Evolutionary conservation across 2,113 vertebrate species (phyloP).

Genomic region (Cyprinus carpio): DNA sequence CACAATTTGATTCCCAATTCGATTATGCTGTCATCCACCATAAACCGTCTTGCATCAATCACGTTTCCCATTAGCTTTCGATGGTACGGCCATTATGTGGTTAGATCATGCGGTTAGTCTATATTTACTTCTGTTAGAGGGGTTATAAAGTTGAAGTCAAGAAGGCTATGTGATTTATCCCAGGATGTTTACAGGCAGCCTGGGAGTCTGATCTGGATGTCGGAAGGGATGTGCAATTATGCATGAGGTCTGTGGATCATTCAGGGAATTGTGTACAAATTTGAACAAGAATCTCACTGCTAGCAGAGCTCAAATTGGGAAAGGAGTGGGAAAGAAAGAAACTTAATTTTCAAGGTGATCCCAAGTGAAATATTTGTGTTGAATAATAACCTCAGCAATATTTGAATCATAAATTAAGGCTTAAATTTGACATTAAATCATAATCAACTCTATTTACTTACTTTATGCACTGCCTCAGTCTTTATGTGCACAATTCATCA

Average conservation of each 20-base stretch:
- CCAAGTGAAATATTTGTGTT: not conserved
- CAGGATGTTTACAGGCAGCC: slow-evolving; percentile 26
- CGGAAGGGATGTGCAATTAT: slow-evolving; percentile 14
- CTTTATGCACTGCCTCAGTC: not conserved
- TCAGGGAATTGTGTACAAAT: slow-evolving; percentile 10
- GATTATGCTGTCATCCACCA: not conserved
- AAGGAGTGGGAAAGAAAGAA: not conserved
- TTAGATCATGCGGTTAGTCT: slow-evolving; percentile 17
- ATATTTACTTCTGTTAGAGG: slow-evolving; percentile 15
- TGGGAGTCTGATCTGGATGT: slow-evolving; percentile 3
- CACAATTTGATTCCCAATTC: not conserved
- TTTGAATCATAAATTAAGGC: not conserved
- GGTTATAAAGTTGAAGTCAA: slow-evolving; percentile 1
- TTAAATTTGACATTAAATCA: not conserved
- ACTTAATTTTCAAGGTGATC: slow-evolving; percentile 2
- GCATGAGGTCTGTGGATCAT: slow-evolving; percentile 17
- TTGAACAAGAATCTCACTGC: slow-evolving; percentile 8
- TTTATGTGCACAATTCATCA: not conserved
- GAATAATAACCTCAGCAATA: not conserved
- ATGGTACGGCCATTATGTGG: not conserved
- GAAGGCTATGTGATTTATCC: slow-evolving; percentile 5
- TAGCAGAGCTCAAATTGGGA: not conserved
- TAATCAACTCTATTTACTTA: not conserved
- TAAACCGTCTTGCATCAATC: slow-evolving; percentile 5
- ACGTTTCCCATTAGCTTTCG: slow-evolving; percentile 23